Conservation (phyloP, 2,113 vertebrate genomes). For the Strix uralensis region DNA sequence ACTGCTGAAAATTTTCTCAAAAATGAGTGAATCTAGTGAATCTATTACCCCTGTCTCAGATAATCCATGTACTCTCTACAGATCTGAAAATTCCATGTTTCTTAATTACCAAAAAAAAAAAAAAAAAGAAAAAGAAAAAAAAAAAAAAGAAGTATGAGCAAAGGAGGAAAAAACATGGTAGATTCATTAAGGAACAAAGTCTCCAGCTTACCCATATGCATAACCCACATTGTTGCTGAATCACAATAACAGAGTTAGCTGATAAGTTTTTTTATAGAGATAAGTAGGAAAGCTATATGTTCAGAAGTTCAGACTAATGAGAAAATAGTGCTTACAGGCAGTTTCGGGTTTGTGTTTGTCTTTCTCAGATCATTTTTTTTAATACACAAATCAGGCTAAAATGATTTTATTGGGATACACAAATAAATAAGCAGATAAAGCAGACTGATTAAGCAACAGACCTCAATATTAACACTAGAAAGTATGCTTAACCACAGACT, state of each 20-base stretch:
- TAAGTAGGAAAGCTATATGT: background rate
- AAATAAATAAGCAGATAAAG: background rate
- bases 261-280: fast-evolving
- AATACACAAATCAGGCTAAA: background rate
- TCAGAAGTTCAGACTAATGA: background rate
- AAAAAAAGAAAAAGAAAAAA: background rate
- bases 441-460: background rate
- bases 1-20: background rate
- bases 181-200: background rate
- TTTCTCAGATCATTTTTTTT: background rate
- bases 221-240: background rate
- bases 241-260: background rate
- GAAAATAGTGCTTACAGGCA: background rate
- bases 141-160: background rate
- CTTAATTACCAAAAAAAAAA: background rate
- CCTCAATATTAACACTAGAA: background rate
- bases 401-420: background rate
- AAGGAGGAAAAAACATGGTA: fast-evolving
- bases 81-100: background rate
- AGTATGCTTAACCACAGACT: background rate
- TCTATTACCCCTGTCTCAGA: background rate
- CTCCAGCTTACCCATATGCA: fast-evolving
- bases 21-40: fast-evolving
- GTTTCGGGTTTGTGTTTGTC: background rate
- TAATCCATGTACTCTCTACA: background rate